phyloP scores from a whole-genome alignment of 2,113 vertebrate genomes.

The Ptyas mucosa region DNA sequence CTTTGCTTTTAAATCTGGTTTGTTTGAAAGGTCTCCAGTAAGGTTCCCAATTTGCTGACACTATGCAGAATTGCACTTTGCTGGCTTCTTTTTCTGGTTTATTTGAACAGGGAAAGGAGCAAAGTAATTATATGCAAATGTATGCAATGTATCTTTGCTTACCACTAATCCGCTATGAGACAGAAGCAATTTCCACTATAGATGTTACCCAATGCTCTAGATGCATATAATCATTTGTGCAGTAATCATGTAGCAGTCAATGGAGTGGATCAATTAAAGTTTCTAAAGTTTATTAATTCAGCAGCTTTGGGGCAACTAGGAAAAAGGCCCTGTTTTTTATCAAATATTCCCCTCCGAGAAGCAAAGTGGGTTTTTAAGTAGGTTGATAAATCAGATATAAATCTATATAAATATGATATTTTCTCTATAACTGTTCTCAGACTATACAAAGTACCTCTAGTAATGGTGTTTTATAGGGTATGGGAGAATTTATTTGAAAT shows the following conservation, averaged over 20 bases:
- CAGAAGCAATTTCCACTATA: not conserved
- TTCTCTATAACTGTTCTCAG: not conserved
- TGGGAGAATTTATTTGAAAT: slow-evolving; percentile 56
- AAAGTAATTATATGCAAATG: not conserved
- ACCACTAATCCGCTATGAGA: not conserved
- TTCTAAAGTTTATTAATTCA: not conserved
- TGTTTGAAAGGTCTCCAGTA: not conserved
- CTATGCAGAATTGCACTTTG: not conserved
- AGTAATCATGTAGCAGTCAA: not conserved
- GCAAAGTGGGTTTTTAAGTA: not conserved
- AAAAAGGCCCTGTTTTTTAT: not conserved
- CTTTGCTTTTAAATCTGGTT: not conserved
- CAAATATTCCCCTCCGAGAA: not conserved
- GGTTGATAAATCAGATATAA: not conserved
- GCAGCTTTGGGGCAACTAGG: not conserved
- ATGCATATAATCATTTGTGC: not conserved
- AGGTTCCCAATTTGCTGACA: not conserved
- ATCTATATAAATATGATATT: not conserved
- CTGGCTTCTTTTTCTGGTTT: not conserved
- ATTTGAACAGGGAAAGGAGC: not conserved
- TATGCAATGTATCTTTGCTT: not conserved
- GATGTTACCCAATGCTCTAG: not conserved
- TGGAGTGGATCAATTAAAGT: not conserved
- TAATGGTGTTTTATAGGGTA: slow-evolving; percentile 50
- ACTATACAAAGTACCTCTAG: slow-evolving; percentile 28